These are phyloP conservation scores for Troides helena DNA, from an alignment of 2,888 invertebrate genomes.

Conservation along the genomic window DNA sequence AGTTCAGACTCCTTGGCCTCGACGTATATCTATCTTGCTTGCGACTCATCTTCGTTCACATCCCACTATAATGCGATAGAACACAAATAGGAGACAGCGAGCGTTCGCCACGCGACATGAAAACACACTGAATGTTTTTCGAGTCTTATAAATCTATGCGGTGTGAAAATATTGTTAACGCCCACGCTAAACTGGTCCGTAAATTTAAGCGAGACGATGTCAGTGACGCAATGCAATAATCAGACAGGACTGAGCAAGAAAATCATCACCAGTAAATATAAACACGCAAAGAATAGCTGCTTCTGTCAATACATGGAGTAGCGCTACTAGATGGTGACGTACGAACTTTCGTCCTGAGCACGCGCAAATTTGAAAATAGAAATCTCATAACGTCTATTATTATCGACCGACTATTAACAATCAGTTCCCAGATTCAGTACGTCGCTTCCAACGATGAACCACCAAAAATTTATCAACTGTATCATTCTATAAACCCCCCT, in stretches of 20 bases:
- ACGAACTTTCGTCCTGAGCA: constrained; percentile 31
- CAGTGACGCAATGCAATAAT: constrained; percentile 54
- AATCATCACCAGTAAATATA: constrained; percentile 69
- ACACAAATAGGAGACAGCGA: constrained; percentile 41
- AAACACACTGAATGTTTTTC: constrained; percentile 67
- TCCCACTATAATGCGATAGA: constrained; percentile 46
- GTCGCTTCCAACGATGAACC: neutral
- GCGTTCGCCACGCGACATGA: constrained; percentile 57
- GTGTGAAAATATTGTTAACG: constrained; percentile 66
- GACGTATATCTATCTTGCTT: constrained; percentile 68
- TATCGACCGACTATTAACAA: constrained; percentile 55
- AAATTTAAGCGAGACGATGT: constrained; percentile 54
- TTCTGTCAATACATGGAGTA: constrained; percentile 34
- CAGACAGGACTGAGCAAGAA: constrained; percentile 56
- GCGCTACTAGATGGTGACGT: constrained; percentile 36
- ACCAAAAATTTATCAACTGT: neutral
- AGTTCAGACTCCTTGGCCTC: constrained; percentile 67
- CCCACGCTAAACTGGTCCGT: constrained; percentile 53
- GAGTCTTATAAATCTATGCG: constrained; percentile 56
- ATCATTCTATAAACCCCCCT: neutral
- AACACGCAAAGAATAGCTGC: constrained; percentile 30
- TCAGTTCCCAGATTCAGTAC: constrained; percentile 40
- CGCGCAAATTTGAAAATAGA: constrained; percentile 46
- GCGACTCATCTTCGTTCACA: constrained; percentile 69
- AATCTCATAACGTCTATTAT: constrained; percentile 53